phyloP scores from a whole-genome alignment of 2,113 vertebrate genomes.

The Cheirogaleus medius region DNA sequence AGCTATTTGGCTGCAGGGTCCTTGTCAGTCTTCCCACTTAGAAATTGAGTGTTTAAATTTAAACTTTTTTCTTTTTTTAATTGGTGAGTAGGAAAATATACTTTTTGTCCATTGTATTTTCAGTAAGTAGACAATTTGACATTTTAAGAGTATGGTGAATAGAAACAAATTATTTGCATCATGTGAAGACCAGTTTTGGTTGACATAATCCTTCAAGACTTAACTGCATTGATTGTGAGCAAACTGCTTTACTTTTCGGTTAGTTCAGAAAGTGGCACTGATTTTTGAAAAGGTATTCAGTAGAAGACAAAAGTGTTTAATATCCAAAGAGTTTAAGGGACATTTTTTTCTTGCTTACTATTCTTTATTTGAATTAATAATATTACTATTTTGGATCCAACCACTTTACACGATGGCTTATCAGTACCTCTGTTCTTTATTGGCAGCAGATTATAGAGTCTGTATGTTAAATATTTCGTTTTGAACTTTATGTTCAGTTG shows the following conservation, averaged over 20 bases:
- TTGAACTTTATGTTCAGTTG: background rate
- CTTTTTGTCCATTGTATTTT: background rate
- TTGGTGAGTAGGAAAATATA: background rate
- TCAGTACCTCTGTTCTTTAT: background rate
- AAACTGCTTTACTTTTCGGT: background rate
- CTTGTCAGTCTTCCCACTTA: background rate
- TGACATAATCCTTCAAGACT: background rate
- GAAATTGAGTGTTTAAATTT: constrained; percentile 41
- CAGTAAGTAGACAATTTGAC: background rate
- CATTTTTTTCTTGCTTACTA: background rate
- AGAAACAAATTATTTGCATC: background rate
- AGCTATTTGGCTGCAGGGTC: background rate
- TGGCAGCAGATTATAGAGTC: background rate
- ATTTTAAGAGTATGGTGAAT: background rate
- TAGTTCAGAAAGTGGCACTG: constrained; percentile 17
- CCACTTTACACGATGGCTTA: background rate
- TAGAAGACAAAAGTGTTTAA: background rate
- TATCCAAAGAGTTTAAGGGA: background rate
- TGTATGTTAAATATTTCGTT: background rate
- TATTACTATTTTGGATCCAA: constrained; percentile 8
- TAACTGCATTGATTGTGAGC: background rate
- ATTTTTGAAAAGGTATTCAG: background rate
- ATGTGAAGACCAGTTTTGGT: background rate
- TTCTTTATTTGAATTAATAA: constrained; percentile 27
- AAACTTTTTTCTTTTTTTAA: background rate